Evolutionary conservation across 2,113 vertebrate species (phyloP).

Genomic region (Vombatus ursinus): DNA sequence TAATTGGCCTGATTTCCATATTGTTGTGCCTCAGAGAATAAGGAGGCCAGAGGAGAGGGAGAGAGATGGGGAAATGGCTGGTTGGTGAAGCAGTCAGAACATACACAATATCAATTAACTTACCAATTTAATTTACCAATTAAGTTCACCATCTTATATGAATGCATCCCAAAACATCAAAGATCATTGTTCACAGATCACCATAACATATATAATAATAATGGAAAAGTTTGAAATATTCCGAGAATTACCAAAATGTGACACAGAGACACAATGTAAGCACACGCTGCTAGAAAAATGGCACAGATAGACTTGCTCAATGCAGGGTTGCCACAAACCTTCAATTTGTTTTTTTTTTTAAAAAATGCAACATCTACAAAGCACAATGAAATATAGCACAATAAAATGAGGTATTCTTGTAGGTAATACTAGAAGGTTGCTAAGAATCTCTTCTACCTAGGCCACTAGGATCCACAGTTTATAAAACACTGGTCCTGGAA

Average conservation of each 20-base stretch:
- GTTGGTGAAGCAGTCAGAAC: neutral
- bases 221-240: neutral
- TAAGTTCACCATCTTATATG: neutral
- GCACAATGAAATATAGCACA: neutral
- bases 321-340: neutral
- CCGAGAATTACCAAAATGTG: neutral
- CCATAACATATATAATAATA: neutral
- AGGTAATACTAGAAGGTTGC: neutral
- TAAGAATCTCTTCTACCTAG: neutral
- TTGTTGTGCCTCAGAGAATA: neutral
- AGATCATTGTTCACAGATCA: neutral
- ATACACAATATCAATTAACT: neutral
- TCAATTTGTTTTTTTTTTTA: neutral
- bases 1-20: neutral
- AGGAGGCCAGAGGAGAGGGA: neutral
- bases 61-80: neutral
- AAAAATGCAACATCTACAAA: neutral
- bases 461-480: neutral
- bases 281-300: neutral
- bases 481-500: neutral
- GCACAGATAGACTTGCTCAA: neutral
- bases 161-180: neutral
- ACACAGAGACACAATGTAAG: neutral
- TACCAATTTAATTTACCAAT: too few species aligned
- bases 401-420: neutral